Evolutionary conservation across 2,113 vertebrate species (phyloP), one percentile per base, ranked within the genome.

Genomic region (Barnardius zonarius): DNA sequence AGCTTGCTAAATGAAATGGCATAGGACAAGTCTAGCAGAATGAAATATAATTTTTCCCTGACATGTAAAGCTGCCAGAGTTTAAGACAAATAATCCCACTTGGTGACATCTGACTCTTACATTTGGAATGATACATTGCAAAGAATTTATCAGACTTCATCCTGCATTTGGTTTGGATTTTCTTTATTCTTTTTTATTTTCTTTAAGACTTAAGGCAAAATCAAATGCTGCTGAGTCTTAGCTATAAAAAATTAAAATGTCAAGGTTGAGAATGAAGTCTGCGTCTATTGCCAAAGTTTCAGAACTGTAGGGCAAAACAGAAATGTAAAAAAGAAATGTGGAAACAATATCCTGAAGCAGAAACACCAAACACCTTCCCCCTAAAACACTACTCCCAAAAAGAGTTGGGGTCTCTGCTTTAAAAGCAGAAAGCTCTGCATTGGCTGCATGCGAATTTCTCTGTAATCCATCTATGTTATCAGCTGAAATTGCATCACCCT

Each of bases 61-160:
- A 67, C 35, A 93, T 79, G 64, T 91, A 94, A 86, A 96, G 74
- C 68, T 89, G 83, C 66, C 91, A 94, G 70, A 76, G 11, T 90
- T 95, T 88, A 95, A 91, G 73, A 91, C 69, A 78, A 88, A 81
- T 91, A 93, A 96, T 96, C 75, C 90, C 51, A 72, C 51, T 59
- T 72, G 27, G 85, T 92, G 93, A 95, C 48, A n/a, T 68, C 70
- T 86, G 78, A 93, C 35, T 77, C 69, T 89, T 93, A 57, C 31
- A 49, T 90, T 87, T 83, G 52, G 93, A 97, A 92, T 83, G 54
- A 96, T 83, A 90, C 74, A 78, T 66, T 37, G 68, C 62, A 94
- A 95, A 87, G 91, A 81, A 96, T 88, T 94, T 67, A 80, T 61
- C 54, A 70, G 81, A 69, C 54, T 77, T 93, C 17, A 52, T 86